phyloP scores from a whole-genome alignment of 2,888 invertebrate species.

The Diarsia brunnea region DNA sequence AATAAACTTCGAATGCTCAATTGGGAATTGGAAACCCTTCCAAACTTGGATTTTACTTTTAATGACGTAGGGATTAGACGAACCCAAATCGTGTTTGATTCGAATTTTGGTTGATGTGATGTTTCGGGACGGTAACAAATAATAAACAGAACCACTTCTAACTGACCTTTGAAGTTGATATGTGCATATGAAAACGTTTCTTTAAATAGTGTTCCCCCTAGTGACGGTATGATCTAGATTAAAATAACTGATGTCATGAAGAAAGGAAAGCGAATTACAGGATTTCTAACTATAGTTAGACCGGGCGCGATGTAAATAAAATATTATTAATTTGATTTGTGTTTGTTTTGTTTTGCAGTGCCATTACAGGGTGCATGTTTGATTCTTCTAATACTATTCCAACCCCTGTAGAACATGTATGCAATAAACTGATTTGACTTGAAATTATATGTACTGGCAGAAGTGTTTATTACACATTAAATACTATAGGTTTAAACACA shows the following conservation, averaged over 20 bases:
- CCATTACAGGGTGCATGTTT: too few species aligned
- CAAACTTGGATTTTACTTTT: constrained; percentile 60
- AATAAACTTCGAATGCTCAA: constrained; percentile 57
- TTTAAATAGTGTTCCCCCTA: neutral
- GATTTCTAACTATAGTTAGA: neutral
- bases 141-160: constrained; percentile 1
- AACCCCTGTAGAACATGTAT: too few species aligned
- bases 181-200: neutral
- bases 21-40: constrained; percentile 59
- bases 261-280: neutral
- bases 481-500: neutral
- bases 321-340: too few species aligned
- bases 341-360: too few species aligned
- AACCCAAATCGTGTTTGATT: constrained; percentile 47
- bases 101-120: constrained; percentile 13
- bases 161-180: neutral
- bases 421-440: too few species aligned
- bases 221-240: neutral
- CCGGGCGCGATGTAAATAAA: neutral
- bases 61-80: constrained; percentile 54
- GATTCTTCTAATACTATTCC: too few species aligned
- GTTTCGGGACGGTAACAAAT: neutral
- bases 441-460: neutral
- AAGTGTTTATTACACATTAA: neutral
- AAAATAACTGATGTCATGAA: neutral